phyloP scores from a whole-genome alignment of 2,797 vertebrate genomes.

The Rhinichthys osculus region DNA sequence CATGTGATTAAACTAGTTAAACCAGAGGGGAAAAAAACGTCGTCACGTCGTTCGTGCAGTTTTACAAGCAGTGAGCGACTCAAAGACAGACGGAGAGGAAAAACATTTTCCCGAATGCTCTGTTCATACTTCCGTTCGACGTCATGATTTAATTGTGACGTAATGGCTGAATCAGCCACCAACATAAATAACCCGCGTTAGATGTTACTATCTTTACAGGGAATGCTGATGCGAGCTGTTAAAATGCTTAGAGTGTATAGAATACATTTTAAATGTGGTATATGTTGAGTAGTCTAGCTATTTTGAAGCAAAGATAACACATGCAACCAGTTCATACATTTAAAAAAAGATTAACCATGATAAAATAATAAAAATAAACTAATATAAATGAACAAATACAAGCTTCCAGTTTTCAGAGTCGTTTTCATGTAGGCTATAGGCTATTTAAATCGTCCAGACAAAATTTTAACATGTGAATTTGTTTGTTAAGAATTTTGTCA shows the following conservation, averaged over 20 bases:
- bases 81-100: not conserved
- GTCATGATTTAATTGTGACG: slow-evolving; percentile 53
- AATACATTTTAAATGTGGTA: not conserved
- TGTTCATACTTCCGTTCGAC: slow-evolving; percentile 43
- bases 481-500: not conserved
- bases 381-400: not conserved
- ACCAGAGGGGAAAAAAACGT: not conserved
- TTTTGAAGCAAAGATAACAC: not conserved
- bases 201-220: not conserved
- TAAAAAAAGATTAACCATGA: not conserved
- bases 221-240: not conserved
- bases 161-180: not conserved
- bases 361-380: not conserved
- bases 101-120: not conserved
- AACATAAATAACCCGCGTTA: not conserved
- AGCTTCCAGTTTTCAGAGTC: not conserved
- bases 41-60: not conserved
- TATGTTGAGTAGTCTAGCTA: too few relatives aligned
- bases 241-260: not conserved
- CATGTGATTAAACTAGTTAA: not conserved
- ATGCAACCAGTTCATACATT: not conserved
- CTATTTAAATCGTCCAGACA: not conserved
- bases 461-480: not conserved
- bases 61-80: not conserved
- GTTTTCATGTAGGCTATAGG: not conserved